Base-by-base conservation (phyloP, 2,113 vertebrate genomes). In the Percopsis transmontana region DNA sequence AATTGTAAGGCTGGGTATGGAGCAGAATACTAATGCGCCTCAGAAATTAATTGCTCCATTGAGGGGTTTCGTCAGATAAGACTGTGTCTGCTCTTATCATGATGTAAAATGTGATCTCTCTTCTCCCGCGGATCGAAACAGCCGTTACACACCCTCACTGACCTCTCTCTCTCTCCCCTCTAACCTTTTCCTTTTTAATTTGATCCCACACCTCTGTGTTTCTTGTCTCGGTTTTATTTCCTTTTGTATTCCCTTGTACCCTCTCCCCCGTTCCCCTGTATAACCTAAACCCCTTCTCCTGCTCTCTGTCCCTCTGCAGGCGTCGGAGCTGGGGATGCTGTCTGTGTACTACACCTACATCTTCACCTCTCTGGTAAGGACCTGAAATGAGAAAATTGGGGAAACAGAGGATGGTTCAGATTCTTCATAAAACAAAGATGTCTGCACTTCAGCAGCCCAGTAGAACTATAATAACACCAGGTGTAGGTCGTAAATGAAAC, bases 281-380 rank as follows among this genome's bases (percentile, higher is more conserved):
- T 84, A 77, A 53, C 56, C 60, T 45, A 59, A 13, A 45, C 54
- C 76, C 18, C 62, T 60, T 69, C 45, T 75, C 51, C 64, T 68
- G 55, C 69, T 79, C 6, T 83, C 53, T 85, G 76, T 84, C 79
- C 72, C 62, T 80, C 83, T 88, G 41, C 93, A 99, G 96, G 97
- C 96, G 55, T 97, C 95, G 51, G 96, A 98, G 77, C 93, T 99
- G 87, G 97, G 96, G 66, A 99, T 99, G 97, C 94, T 95, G 54
- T 98, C 97, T 14, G 93, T 95, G 85, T 97, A 97, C 91, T 98
- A 99, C 90, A 98, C 96, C 11, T 98, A 98, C 90, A 98, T 99
- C 94, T 97, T 99, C 92, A 99, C 97, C 76, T 98, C 97, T 76
- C 93, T 99, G 97, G 97, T 98, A 95, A 98, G 95, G 19, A 70